These are phyloP conservation scores for Chiridota heheva DNA, from an alignment of 35 echinoderm and acorn worm genomes.

Conservation along the genomic window DNA sequence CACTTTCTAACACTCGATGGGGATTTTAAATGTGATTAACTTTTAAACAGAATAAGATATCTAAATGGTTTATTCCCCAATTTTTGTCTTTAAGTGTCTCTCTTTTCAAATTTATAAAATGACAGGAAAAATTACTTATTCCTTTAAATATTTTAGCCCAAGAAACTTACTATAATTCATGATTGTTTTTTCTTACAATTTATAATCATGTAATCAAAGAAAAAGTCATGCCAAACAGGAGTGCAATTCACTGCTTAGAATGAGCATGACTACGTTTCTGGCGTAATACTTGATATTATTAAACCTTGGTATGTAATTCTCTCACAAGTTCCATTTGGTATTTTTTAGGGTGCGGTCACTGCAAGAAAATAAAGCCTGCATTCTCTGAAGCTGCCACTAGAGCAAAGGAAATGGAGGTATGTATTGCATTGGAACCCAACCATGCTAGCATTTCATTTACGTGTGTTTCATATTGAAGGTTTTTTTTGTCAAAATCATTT, in stretches of 20 bases:
- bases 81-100: no score
- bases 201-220: no score
- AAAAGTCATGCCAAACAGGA: no score
- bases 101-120: no score
- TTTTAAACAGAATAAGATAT: no score
- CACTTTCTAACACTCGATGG: no score
- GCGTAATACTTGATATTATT: neutral
- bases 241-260: neutral
- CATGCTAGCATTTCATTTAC: neutral
- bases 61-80: no score
- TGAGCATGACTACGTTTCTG: neutral
- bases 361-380: slow-evolving; percentile 86
- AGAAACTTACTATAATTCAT: no score
- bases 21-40: no score
- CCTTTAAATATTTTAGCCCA: no score
- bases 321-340: neutral
- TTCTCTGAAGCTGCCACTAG: slow-evolving; percentile 77
- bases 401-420: slow-evolving; percentile 64
- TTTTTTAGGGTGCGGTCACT: slow-evolving; percentile 91
- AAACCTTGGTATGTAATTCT: neutral
- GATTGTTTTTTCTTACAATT: no score
- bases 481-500: neutral
- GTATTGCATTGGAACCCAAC: neutral
- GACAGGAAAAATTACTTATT: no score
- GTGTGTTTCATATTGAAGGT: neutral